Evolutionary conservation across 2,888 invertebrate genomes (phyloP).

Genomic region (Cistogaster globosa): DNA sequence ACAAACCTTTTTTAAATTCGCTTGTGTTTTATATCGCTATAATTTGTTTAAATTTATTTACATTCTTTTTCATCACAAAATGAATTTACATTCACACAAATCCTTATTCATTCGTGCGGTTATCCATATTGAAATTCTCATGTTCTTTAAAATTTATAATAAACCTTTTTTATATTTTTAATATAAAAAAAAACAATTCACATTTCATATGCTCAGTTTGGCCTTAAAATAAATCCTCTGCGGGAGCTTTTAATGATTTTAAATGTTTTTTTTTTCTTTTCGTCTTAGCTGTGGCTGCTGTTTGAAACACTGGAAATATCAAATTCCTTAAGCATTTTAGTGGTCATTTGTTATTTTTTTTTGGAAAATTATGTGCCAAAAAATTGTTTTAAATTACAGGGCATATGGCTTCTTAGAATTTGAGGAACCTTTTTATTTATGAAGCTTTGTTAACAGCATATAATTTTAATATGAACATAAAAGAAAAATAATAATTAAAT

Average conservation of each 20-base stretch:
- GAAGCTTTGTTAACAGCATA: background rate
- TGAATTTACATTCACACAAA: background rate
- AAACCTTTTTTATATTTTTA: conserved; percentile 7
- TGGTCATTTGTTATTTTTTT: background rate
- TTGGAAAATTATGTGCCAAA: conserved; percentile 57
- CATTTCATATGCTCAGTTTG: background rate
- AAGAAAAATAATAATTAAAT: background rate
- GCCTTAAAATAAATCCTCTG: background rate
- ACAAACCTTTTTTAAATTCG: conserved; percentile 3
- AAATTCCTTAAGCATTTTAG: conserved; percentile 33
- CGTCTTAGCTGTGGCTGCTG: conserved; percentile 1
- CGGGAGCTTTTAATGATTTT: conserved; percentile 37
- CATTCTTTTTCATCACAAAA: conserved; percentile 29
- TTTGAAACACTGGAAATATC: conserved; percentile 29
- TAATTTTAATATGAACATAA: conserved; percentile 17
- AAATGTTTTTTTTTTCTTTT: conserved; percentile 25
- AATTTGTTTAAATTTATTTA: conserved; percentile 67
- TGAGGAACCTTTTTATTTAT: conserved; percentile 25
- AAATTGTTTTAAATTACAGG: conserved; percentile 51
- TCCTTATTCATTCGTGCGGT: too few species aligned
- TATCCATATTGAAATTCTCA: conserved; percentile 6
- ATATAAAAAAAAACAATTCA: background rate
- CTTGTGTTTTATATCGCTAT: conserved; percentile 44
- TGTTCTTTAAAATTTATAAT: conserved; percentile 19
- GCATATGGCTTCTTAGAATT: conserved; percentile 67